Evolutionary conservation across 2,113 vertebrate species (phyloP).

Genomic region (Actenoides lindsayi): DNA sequence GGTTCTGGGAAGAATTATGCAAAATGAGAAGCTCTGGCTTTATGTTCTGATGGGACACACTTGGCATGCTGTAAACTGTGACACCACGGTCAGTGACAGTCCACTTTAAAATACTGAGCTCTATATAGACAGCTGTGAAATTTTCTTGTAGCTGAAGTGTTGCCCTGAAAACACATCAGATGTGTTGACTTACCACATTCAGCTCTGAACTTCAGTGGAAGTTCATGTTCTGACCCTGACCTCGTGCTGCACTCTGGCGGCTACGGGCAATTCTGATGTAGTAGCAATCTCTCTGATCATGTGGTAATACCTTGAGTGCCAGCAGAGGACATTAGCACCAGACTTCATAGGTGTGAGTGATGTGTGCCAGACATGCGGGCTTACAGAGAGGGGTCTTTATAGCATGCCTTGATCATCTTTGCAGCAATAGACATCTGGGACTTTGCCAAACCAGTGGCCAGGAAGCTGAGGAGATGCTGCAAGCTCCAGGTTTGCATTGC

Average conservation of each 20-base stretch:
- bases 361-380: not conserved
- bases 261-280: not conserved
- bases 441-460: not conserved
- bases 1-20: constrained; percentile 47
- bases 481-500: not conserved
- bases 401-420: not conserved
- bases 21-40: constrained; percentile 3
- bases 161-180: not conserved
- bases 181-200: not conserved
- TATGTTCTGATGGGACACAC: not conserved
- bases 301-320: not conserved
- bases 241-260: not conserved
- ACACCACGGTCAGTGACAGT: not conserved
- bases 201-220: not conserved
- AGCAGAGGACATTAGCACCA: not conserved
- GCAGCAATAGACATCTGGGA: not conserved
- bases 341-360: not conserved
- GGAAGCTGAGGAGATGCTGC: not conserved
- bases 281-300: not conserved
- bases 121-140: not conserved
- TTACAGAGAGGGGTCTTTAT: not conserved
- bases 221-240: not conserved
- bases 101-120: not conserved
- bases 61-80: not conserved
- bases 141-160: not conserved